These are phyloP conservation scores for Drosophila micromelanica DNA, from an alignment of 1,140 invertebrate genomes.

Conservation along the genomic window DNA sequence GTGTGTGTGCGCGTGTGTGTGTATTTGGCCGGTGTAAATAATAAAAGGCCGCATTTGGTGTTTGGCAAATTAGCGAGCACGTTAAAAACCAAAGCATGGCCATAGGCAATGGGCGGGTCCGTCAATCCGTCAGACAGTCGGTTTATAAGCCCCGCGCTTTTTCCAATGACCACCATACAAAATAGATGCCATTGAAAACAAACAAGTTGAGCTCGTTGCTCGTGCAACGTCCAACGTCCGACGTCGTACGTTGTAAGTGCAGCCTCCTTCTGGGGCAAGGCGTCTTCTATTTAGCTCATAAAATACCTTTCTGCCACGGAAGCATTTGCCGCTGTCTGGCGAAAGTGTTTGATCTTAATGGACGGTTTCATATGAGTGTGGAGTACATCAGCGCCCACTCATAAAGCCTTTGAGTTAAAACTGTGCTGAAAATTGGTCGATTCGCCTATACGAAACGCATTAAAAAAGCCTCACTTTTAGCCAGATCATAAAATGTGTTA, in stretches of 20 bases:
- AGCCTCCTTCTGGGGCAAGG: slow-evolving; percentile 23
- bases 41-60: slow-evolving; percentile 43
- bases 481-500: slow-evolving; percentile 34
- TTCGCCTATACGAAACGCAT: background rate
- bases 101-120: slow-evolving; percentile 3
- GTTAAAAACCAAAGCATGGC: slow-evolving; percentile 59
- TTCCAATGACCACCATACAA: slow-evolving; percentile 21
- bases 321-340: slow-evolving; percentile 52
- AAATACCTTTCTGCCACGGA: slow-evolving; percentile 58
- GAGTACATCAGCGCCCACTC: slow-evolving; percentile 16
- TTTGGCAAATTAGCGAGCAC: slow-evolving; percentile 75
- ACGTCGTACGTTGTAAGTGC: slow-evolving; percentile 22
- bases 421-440: slow-evolving; percentile 26
- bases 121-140: slow-evolving; percentile 1
- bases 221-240: background rate
- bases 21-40: slow-evolving; percentile 56
- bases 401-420: slow-evolving; percentile 55
- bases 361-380: slow-evolving; percentile 17
- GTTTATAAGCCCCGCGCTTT: slow-evolving; percentile 41
- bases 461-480: slow-evolving; percentile 26
- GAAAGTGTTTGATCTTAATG: slow-evolving; percentile 71
- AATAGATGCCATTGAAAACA: slow-evolving; percentile 74
- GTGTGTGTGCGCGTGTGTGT: slow-evolving; percentile 27
- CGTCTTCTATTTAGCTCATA: slow-evolving; percentile 59
- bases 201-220: slow-evolving; percentile 53